phyloP scores from a whole-genome alignment of 2,797 vertebrate genomes.

The Myiotriccus ornatus region DNA sequence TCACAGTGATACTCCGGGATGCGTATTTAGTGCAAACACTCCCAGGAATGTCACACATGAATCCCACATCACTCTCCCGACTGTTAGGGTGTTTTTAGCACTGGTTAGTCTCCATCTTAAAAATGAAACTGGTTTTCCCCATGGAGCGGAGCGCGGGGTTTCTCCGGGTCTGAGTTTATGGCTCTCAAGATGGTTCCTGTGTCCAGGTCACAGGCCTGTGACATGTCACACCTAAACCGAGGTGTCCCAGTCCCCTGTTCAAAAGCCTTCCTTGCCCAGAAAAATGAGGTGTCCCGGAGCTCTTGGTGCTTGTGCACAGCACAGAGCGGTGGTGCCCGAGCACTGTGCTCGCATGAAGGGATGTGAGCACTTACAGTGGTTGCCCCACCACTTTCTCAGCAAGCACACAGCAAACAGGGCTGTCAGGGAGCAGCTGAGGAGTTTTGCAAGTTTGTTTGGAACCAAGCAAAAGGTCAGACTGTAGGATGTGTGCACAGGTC shows the following conservation, averaged over 20 bases:
- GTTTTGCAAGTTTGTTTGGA: not conserved
- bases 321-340: not conserved
- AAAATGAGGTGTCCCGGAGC: not conserved
- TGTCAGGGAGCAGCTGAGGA: not conserved
- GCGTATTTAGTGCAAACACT: not conserved
- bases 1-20: accelerated
- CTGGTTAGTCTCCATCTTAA: not conserved
- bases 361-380: not conserved
- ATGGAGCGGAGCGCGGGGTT: not conserved
- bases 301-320: not conserved
- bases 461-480: not conserved
- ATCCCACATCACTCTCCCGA: not conserved
- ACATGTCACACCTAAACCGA: not conserved
- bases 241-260: not conserved
- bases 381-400: accelerated
- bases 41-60: not conserved
- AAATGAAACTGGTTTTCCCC: not conserved
- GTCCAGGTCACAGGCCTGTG: not conserved
- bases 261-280: not conserved
- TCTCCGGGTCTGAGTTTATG: not conserved
- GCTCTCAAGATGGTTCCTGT: not conserved
- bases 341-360: not conserved
- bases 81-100: not conserved
- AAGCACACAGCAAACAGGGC: not conserved
- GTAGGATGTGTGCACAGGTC: not conserved